Percentiles rank a stretch among this genome's conserved stretches.
Conservation (phyloP, 2,113 vertebrate species). For the Mungos mungo region DNA sequence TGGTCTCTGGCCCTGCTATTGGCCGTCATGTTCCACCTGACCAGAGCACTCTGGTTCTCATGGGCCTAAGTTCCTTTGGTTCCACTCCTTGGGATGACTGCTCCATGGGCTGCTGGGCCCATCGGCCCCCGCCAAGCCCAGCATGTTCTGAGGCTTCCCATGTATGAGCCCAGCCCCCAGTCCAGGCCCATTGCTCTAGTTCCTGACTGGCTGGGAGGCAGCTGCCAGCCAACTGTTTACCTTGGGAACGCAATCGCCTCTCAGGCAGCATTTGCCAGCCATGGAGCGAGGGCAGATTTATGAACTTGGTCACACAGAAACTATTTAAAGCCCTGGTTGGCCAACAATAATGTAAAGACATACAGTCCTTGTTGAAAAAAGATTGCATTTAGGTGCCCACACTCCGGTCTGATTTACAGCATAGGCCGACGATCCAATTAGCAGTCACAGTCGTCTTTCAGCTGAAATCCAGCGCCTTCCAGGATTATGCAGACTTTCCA, state of each 20-base stretch:
- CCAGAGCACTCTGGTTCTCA: background rate
- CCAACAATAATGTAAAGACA: slow-evolving; percentile 88
- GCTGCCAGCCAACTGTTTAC: slow-evolving; percentile 85
- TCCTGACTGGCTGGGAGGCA: slow-evolving; percentile 64
- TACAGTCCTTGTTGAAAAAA: slow-evolving; percentile 84
- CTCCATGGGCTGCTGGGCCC: background rate
- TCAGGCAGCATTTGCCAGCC: slow-evolving; percentile 81
- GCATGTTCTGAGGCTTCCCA: slow-evolving; percentile 1
- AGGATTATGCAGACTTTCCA: slow-evolving; percentile 90
- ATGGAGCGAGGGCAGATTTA: slow-evolving; percentile 85
- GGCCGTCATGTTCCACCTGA: background rate
- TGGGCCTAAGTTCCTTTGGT: background rate
- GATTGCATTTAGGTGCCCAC: slow-evolving; percentile 82
- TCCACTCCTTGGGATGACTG: background rate
- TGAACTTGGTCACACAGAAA: slow-evolving; percentile 82
- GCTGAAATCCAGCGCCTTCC: slow-evolving; percentile 84
- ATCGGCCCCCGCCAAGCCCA: background rate
- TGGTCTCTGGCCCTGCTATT: background rate
- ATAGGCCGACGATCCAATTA: slow-evolving; percentile 86
- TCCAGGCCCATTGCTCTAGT: slow-evolving; percentile 50
- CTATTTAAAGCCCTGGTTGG: slow-evolving; percentile 83
- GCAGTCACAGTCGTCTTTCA: slow-evolving; percentile 86
- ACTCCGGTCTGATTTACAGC: slow-evolving; percentile 85
- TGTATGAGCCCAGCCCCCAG: background rate
- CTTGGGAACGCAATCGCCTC: slow-evolving; percentile 82